Base-by-base conservation (phyloP, 92 coral and sea anemone genomes). In the Virgularia gustaviana region DNA sequence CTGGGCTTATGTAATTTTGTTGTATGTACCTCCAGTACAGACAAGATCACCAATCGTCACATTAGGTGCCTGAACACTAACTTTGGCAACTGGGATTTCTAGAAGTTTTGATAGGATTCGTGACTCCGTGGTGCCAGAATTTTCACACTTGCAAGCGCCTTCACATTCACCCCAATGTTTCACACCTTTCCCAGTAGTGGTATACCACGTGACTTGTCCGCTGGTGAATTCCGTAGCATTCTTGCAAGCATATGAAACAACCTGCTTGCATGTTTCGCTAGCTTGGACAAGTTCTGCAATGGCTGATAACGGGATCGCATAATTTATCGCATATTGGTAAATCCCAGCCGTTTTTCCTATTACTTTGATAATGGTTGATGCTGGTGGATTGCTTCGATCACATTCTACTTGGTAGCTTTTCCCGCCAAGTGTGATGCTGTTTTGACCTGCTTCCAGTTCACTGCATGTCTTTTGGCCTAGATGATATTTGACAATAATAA, bases 1-100 rank as follows among this genome's bases (percentile, higher is more conserved):
- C 20, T 16, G 20, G 51, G 51, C 51, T 43, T 16, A 43, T 13
- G 51, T n/a, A n/a, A n/a, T n/a, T n/a, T n/a, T n/a, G n/a, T n/a
- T n/a, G n/a, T n/a, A n/a, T n/a, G n/a, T n/a, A 68, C 75, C 75
- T 68, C 75, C 75, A 49, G 47, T 31, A 33, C 75, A 68, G 16
- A 49, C 61, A 49, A 68, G 31, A 49, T 68, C 39, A 9, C 75
- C 75, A 68, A 68, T 51, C 36, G 45, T 51, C 18, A 68, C n/a
- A n/a, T n/a, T n/a, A n/a, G n/a, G n/a, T n/a, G n/a, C n/a, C n/a
- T n/a, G n/a, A n/a, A n/a, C n/a, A n/a, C n/a, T n/a, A n/a, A n/a
- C n/a, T n/a, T n/a, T n/a, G n/a, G n/a, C n/a, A n/a, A n/a, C n/a
- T n/a, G n/a, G n/a, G n/a, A n/a, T n/a, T n/a, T n/a, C n/a, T n/a